These are phyloP conservation scores for Abramis brama DNA, from an alignment of 2,113 vertebrate genomes.

Conservation along the genomic window DNA sequence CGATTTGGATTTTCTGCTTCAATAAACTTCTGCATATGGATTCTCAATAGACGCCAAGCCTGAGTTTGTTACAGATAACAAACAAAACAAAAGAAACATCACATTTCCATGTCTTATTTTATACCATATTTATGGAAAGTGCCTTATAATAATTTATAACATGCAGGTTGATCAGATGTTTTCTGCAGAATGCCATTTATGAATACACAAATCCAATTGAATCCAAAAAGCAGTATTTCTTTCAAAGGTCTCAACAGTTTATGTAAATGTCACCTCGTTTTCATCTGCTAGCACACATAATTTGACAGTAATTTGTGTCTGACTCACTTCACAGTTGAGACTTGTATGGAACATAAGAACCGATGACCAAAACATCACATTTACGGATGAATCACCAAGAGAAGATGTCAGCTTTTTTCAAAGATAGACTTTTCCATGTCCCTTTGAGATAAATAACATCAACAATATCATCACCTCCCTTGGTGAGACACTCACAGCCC, in stretches of 20 bases:
- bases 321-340: slow-evolving; percentile 47
- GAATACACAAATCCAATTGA: neutral
- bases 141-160: neutral
- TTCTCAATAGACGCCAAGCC: too few relatives aligned
- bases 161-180: neutral
- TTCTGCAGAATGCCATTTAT: neutral
- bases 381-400: slow-evolving; percentile 43
- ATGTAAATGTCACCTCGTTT: slow-evolving; percentile 42
- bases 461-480: slow-evolving; percentile 51
- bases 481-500: slow-evolving; percentile 28
- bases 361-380: slow-evolving; percentile 50
- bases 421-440: neutral
- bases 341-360: slow-evolving; percentile 34
- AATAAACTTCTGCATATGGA: too few relatives aligned
- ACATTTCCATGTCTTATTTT: neutral
- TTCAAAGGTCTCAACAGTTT: slow-evolving; percentile 29
- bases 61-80: too few relatives aligned
- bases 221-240: slow-evolving; percentile 14
- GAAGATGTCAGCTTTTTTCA: slow-evolving; percentile 34
- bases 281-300: slow-evolving; percentile 38
- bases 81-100: neutral
- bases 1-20: too few relatives aligned
- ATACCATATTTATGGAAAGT: neutral
- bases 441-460: slow-evolving; percentile 42
- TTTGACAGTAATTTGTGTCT: slow-evolving; percentile 35